phyloP scores from a whole-genome alignment of 2,888 invertebrate species.

The Drosophila imparisetae region DNA sequence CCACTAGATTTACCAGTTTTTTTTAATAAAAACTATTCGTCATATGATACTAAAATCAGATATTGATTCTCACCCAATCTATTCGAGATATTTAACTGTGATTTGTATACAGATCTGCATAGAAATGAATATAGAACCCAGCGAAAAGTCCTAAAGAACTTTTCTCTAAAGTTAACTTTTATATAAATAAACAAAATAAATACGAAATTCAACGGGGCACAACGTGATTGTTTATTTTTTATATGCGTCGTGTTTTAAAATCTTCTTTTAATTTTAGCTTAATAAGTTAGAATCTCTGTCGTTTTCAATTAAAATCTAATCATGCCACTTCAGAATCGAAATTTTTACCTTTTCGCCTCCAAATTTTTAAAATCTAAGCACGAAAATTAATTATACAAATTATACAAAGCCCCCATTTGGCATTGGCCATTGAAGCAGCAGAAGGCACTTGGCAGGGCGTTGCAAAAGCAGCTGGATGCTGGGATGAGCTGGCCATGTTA shows the following conservation, averaged over 20 bases:
- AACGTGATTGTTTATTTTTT: not conserved
- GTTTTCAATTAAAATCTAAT: not conserved
- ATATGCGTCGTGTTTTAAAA: not conserved
- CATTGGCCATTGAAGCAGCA: constrained; percentile 25
- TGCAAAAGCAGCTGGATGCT: constrained; percentile 56
- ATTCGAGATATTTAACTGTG: not conserved
- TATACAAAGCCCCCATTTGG: constrained; percentile 17
- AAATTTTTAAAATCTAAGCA: constrained; percentile 47
- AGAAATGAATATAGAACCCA: not conserved
- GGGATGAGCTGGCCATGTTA: constrained; percentile 43
- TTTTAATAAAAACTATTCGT: not conserved
- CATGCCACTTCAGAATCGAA: not conserved
- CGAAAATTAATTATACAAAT: constrained; percentile 50
- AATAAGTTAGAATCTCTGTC: not conserved
- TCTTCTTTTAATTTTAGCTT: not conserved
- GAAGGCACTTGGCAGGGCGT: constrained; percentile 65
- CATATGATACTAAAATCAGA: not conserved
- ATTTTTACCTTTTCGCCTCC: constrained; percentile 72
- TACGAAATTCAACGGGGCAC: not conserved
- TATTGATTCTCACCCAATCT: not conserved
- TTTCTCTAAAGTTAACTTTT: too few relatives aligned
- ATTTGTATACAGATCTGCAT: not conserved
- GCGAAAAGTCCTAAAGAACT: too few relatives aligned
- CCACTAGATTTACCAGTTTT: not conserved
- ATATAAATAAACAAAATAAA: too few relatives aligned